These are phyloP conservation scores for Crambe crambe DNA, from an alignment of 37 sponge, comb jelly and placozoan genomes.

Conservation along the genomic window DNA sequence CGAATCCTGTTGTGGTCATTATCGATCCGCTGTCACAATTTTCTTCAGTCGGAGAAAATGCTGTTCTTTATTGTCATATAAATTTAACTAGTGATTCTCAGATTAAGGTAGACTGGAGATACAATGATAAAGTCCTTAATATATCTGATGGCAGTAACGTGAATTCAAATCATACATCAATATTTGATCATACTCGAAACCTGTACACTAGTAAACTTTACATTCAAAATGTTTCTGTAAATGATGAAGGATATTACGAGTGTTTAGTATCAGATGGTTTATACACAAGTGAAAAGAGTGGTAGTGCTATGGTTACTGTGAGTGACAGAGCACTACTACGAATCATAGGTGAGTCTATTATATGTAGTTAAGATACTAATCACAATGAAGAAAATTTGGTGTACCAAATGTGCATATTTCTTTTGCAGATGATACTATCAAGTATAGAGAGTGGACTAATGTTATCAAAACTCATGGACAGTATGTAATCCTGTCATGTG, in stretches of 20 bases:
- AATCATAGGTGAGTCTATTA: not conserved
- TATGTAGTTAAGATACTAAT: too few relatives aligned
- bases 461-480: not conserved
- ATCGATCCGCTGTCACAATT: not conserved
- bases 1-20: not conserved
- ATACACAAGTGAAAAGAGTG: not conserved
- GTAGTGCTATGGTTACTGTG: not conserved
- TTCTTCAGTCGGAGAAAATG: not conserved
- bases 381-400: too few relatives aligned
- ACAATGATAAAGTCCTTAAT: not conserved
- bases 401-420: not conserved
- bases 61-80: not conserved
- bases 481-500: not conserved
- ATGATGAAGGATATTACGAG: conserved; percentile 11
- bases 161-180: too few relatives aligned
- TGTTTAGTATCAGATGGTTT: conserved; percentile 9
- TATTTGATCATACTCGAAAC: not conserved
- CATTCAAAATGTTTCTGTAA: not conserved
- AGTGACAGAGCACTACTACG: not conserved
- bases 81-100: not conserved
- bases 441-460: not conserved
- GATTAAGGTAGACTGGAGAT: not conserved
- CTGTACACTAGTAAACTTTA: not conserved
- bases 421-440: not conserved
- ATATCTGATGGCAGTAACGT: not conserved